Evolutionary conservation across 1,140 invertebrate genomes (phyloP).

Genomic region (Sycophila sp.): DNA sequence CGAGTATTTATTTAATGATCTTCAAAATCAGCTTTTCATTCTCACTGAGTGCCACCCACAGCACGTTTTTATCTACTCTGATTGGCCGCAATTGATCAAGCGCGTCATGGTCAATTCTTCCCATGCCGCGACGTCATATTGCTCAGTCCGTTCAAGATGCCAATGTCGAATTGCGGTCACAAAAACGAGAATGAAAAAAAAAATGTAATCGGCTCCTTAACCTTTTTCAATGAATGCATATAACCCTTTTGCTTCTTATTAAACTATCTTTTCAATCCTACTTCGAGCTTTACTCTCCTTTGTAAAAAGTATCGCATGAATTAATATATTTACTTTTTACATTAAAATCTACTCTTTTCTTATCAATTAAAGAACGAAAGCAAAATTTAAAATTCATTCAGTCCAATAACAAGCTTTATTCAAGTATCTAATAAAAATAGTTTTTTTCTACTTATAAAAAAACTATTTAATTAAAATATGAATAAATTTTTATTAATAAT

Average conservation of each 20-base stretch:
- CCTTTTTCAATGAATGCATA: too few relatives aligned
- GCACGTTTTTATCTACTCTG: conserved; percentile 38
- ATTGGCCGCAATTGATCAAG: conserved; percentile 50
- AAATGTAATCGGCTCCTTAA: background rate
- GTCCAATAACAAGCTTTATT: too few relatives aligned
- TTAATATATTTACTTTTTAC: too few relatives aligned
- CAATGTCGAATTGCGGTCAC: conserved; percentile 20
- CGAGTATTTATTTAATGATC: background rate
- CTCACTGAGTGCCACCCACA: conserved; percentile 42
- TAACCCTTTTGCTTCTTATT: background rate
- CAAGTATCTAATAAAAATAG: too few relatives aligned
- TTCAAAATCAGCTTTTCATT: conserved; percentile 21
- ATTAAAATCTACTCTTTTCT: conserved; percentile 1
- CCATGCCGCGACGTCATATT: background rate
- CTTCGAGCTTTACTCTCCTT: too few relatives aligned
- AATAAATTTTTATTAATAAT: too few relatives aligned
- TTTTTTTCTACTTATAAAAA: too few relatives aligned
- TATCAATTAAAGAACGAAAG: too few relatives aligned
- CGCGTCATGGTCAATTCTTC: conserved; percentile 28
- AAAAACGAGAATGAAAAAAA: conserved; percentile 1
- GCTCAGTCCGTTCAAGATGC: background rate
- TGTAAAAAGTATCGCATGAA: too few relatives aligned
- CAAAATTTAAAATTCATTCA: too few relatives aligned
- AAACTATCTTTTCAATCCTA: too few relatives aligned
- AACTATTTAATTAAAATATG: too few relatives aligned